These are phyloP conservation scores for Silurus lanzhouensis DNA, from an alignment of 2,797 vertebrate genomes.

Conservation along the genomic window DNA sequence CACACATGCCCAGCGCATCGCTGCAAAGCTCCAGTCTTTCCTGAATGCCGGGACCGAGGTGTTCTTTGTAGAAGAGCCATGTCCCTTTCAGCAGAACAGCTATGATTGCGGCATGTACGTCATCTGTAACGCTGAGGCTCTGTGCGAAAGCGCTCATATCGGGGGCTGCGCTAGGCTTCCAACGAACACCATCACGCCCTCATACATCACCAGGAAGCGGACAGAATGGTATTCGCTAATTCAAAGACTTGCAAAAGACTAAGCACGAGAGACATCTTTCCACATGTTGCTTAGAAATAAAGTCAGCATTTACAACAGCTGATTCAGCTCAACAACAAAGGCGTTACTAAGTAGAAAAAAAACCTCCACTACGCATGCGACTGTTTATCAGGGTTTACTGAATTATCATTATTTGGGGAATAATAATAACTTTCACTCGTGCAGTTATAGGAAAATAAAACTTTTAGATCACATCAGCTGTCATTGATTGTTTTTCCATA, in stretches of 20 bases:
- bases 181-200: constrained; percentile 84
- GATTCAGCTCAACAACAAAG: constrained; percentile 11
- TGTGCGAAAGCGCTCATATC: constrained; percentile 79
- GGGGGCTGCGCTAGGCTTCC: constrained; percentile 73
- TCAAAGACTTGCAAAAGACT: constrained; percentile 71
- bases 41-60: constrained; percentile 73
- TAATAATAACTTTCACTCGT: not conserved
- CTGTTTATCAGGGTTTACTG: not conserved
- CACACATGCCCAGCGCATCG: constrained; percentile 84
- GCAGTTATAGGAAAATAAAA: not conserved
- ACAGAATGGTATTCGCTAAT: constrained; percentile 87
- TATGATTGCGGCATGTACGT: constrained; percentile 99
- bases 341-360: not conserved
- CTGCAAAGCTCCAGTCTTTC: constrained; percentile 83
- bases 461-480: not conserved
- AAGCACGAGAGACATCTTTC: constrained; percentile 42
- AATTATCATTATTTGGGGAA: not conserved
- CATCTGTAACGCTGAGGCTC: constrained; percentile 87
- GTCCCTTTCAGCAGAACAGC: constrained; percentile 93
- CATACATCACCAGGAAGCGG: constrained; percentile 88
- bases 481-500: not conserved
- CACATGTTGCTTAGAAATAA: not conserved
- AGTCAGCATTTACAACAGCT: not conserved
- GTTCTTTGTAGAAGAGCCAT: constrained; percentile 84
- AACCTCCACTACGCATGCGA: not conserved